phyloP scores from a whole-genome alignment of 2,113 vertebrate genomes.

The Rhinoderma darwinii region DNA sequence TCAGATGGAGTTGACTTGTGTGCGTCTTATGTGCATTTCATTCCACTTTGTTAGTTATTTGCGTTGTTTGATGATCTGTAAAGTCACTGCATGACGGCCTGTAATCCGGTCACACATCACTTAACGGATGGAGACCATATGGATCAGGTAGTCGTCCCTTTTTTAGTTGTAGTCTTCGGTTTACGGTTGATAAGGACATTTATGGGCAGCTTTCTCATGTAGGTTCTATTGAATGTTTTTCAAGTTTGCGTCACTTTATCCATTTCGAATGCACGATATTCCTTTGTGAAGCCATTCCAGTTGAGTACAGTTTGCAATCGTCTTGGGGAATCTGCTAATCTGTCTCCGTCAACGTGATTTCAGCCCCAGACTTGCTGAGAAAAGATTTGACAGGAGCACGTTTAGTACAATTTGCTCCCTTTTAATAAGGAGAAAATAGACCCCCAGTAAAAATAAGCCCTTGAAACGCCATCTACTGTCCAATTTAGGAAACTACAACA shows the following conservation, averaged over 20 bases:
- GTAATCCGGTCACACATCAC: not conserved
- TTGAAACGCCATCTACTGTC: not conserved
- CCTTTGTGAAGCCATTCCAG: not conserved
- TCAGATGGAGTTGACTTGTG: not conserved
- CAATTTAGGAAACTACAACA: not conserved
- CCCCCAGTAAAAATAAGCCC: not conserved
- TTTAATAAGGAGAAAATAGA: not conserved
- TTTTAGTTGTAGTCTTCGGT: slow-evolving; percentile 7
- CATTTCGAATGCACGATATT: not conserved
- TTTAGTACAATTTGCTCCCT: not conserved
- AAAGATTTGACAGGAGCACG: not conserved
- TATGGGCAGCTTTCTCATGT: not conserved
- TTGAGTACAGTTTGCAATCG: not conserved
- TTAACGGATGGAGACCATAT: not conserved
- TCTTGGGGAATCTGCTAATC: no score
- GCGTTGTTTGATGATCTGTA: not conserved
- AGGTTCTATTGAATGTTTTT: not conserved
- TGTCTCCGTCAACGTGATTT: not conserved
- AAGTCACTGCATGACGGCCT: no score
- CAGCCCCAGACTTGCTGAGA: not conserved
- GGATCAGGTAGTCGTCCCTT: not conserved
- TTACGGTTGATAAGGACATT: not conserved
- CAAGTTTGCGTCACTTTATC: not conserved
- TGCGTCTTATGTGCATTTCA: not conserved
- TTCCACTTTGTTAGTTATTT: not conserved